Conservation (phyloP, 2,797 vertebrate genomes). For the Loriculus beryllinus region DNA sequence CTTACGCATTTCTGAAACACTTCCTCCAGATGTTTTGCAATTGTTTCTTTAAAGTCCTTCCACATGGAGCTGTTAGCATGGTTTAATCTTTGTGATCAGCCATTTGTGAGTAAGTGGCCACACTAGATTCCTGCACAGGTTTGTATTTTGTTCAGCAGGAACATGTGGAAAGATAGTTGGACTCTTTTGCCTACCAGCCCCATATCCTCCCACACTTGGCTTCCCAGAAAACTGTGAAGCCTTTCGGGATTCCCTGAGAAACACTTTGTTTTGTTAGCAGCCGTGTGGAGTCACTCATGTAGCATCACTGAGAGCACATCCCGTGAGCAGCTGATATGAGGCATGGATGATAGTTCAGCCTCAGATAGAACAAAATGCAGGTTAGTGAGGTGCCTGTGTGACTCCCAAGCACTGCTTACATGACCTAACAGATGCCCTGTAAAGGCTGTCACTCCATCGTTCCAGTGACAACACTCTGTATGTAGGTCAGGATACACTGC, state of each 20-base stretch:
- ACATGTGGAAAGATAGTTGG: neutral
- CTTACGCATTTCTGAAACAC: constrained; percentile 33
- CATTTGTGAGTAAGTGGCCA: neutral
- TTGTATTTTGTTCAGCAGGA: neutral
- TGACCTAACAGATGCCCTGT: neutral
- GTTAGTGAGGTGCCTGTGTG: neutral
- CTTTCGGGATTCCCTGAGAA: neutral
- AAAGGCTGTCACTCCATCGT: neutral
- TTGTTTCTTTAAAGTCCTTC: constrained; percentile 30
- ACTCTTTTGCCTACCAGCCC: neutral
- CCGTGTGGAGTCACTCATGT: fast-evolving
- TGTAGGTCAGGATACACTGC: neutral
- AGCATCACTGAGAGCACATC: neutral
- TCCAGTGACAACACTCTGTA: neutral
- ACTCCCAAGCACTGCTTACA: neutral
- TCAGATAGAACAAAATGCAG: neutral
- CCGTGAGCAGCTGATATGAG: fast-evolving
- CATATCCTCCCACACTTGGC: neutral
- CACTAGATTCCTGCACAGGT: neutral
- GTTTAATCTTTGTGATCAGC: constrained; percentile 3
- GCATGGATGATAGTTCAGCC: fast-evolving
- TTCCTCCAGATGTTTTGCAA: constrained; percentile 55
- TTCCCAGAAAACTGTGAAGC: neutral
- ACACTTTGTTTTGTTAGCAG: neutral
- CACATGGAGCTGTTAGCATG: neutral